Percentiles rank a stretch among this genome's conserved stretches.
phyloP scores from a whole-genome alignment of 2,113 vertebrate genomes.

The Bombycilla garrulus region DNA sequence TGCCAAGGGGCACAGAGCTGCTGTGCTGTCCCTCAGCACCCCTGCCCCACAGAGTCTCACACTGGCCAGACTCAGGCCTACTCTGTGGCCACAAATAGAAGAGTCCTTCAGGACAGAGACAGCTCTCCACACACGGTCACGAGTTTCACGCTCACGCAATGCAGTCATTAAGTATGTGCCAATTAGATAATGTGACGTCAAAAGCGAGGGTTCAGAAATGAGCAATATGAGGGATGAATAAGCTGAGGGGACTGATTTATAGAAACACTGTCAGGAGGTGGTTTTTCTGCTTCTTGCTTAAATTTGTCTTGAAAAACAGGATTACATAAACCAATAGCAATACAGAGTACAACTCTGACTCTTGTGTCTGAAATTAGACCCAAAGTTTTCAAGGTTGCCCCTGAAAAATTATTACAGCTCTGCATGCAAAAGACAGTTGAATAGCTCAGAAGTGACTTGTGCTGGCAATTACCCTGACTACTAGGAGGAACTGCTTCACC shows the following conservation, averaged over 20 bases:
- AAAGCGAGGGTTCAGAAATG: slow-evolving; percentile 8
- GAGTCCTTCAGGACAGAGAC: background rate
- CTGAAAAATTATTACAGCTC: background rate
- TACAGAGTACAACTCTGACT: background rate
- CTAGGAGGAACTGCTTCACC: background rate
- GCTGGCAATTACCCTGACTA: background rate
- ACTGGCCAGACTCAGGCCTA: rapidly evolving
- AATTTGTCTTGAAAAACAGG: slow-evolving; percentile 11
- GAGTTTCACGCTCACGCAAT: background rate
- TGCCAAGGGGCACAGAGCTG: background rate
- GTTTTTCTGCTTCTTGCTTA: background rate
- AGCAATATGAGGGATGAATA: slow-evolving; percentile 7
- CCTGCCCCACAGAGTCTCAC: background rate
- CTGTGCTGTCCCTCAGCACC: background rate
- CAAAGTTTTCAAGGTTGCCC: background rate
- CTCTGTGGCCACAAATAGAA: rapidly evolving
- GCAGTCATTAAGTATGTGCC: background rate
- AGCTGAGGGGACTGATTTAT: slow-evolving; percentile 45
- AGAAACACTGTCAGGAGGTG: background rate
- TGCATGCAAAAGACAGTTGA: background rate
- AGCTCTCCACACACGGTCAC: background rate
- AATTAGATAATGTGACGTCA: slow-evolving; percentile 43
- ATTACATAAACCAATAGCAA: slow-evolving; percentile 1
- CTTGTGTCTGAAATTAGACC: background rate
- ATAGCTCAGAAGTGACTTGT: background rate